Percentiles rank a stretch among this genome's conserved stretches.
Conservation (phyloP, 1,140 invertebrate species). For the Augochlora pura region DNA sequence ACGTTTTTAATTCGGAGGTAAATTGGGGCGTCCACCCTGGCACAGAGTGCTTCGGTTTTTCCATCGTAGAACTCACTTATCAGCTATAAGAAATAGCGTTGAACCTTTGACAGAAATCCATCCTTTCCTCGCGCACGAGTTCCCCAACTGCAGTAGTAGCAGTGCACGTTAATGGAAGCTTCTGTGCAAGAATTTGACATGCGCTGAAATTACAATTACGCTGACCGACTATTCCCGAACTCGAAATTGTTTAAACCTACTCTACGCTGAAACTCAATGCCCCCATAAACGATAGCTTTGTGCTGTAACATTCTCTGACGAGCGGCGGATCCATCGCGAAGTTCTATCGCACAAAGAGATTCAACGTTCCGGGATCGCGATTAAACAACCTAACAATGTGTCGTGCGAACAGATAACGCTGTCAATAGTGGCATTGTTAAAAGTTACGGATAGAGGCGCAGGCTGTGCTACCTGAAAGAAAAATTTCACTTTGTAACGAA, state of each 20-base stretch:
- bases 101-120: not conserved
- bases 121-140: not conserved
- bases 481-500: too few relatives aligned
- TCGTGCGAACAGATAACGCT: too few relatives aligned
- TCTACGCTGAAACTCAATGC: not conserved
- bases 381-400: not conserved
- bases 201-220: constrained; percentile 2
- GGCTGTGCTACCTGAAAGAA: too few relatives aligned
- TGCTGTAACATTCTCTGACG: not conserved
- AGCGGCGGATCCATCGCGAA: not conserved
- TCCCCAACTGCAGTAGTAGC: not conserved
- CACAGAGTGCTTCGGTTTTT: too few relatives aligned
- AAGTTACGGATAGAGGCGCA: too few relatives aligned
- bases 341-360: not conserved
- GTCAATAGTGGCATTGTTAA: too few relatives aligned
- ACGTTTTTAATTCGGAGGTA: too few relatives aligned
- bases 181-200: not conserved
- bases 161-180: not conserved
- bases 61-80: too few relatives aligned
- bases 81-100: too few relatives aligned
- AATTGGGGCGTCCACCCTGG: too few relatives aligned
- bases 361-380: not conserved
- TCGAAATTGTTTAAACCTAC: not conserved
- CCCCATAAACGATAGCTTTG: not conserved
- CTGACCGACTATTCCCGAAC: not conserved